Base-by-base conservation (phyloP, 2,888 invertebrate genomes). In the Ophion costatus region DNA sequence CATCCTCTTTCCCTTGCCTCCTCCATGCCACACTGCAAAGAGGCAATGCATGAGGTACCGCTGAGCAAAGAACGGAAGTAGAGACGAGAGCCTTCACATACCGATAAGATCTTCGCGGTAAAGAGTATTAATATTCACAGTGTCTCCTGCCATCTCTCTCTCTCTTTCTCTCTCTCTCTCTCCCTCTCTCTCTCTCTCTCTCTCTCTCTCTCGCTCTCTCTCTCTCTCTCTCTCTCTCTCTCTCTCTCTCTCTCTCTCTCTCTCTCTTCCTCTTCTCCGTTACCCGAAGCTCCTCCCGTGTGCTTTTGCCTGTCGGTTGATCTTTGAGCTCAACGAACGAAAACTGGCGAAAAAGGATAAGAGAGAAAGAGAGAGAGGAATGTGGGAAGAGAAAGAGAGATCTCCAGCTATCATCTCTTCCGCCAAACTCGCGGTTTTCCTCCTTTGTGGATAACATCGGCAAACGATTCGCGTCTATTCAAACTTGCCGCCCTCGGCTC, bases 101-200 rank as follows among this genome's bases (percentile, higher is more conserved):
- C 91, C 89, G 92, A 92, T 92, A 92, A 91, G 88, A 92, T 92
- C 92, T 89, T 85, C 64, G 88, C 90, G 88, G 88, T 90, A 88
- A 89, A 89, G 89, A 87, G 89, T 91, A 92, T 92, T 92, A 92
- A 92, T 92, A 92, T 92, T 92, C 92, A 91, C 89, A 83, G 89
- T 90, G 90, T 88, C 88, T 74, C 81, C 78, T 24, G 24, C 69
- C 56, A n/a, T 57, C 33, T 64, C 71, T 45, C 64, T 82, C 75
- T 64, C 56, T 57, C 56, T 61, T 64, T n/a, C 42, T 45, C 51
- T 22, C 24, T 84, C 86, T 83, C 45, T 67, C 33, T 11, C 57
- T 74, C 57, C 56, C 51, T 84, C 76, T 85, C 84, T 87, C 87
- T 86, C 87, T 67, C 82, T 71, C 59, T 24, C 42, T 75, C 20